These are phyloP conservation scores for Proisotoma minuta DNA, from an alignment of 2,888 invertebrate species.

Conservation along the genomic window DNA sequence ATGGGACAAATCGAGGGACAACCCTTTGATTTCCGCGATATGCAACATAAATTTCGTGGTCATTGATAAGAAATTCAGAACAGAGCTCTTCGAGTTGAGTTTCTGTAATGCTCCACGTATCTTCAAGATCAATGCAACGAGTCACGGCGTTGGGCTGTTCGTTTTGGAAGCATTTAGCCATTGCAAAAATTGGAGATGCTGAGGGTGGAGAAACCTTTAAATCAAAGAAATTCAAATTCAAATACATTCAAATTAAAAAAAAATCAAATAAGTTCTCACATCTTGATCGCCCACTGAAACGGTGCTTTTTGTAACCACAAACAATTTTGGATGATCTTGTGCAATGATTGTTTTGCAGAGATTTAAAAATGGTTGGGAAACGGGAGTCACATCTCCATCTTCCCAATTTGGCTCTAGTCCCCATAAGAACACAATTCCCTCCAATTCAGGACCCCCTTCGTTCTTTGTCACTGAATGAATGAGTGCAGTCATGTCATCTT, in stretches of 20 bases:
- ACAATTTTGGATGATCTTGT: slow-evolving; percentile 12
- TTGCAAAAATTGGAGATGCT: slow-evolving; percentile 17
- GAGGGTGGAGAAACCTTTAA: slow-evolving; percentile 12
- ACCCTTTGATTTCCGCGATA: slow-evolving; percentile 19
- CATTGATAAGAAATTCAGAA: slow-evolving; percentile 20
- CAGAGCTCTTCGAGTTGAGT: slow-evolving; percentile 15
- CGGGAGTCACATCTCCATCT: slow-evolving; percentile 12
- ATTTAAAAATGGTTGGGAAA: slow-evolving; percentile 20
- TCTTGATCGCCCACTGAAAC: slow-evolving; percentile 13
- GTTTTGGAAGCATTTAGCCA: slow-evolving; percentile 24
- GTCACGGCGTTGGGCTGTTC: slow-evolving; percentile 20
- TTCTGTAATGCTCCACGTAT: not conserved
- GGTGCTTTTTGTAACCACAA: slow-evolving; percentile 16
- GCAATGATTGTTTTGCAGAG: slow-evolving; percentile 19
- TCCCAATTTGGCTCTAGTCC: slow-evolving; percentile 10
- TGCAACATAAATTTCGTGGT: slow-evolving; percentile 17
- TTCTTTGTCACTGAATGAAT: not conserved
- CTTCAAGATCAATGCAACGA: slow-evolving; percentile 17
- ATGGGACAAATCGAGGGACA: slow-evolving; percentile 8
- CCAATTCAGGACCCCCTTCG: slow-evolving; percentile 1
- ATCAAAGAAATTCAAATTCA: slow-evolving; percentile 9
- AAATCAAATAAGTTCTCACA: no score
- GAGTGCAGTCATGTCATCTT: slow-evolving; percentile 20
- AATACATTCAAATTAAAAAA: no score
- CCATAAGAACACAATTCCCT: slow-evolving; percentile 28